phyloP scores from a whole-genome alignment of 1,140 invertebrate genomes.

The Drosophila lini region DNA sequence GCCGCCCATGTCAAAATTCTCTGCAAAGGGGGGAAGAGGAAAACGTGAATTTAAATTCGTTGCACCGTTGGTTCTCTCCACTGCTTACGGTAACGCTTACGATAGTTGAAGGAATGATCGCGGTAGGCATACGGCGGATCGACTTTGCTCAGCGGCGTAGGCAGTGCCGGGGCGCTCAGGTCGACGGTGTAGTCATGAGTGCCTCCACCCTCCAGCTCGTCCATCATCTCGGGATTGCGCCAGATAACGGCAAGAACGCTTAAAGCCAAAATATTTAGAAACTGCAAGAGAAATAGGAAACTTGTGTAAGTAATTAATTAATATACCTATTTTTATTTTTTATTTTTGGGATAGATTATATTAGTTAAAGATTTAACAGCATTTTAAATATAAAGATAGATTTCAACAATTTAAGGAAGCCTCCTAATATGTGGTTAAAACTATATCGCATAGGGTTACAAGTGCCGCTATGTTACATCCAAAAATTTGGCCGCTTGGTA shows the following conservation, averaged over 20 bases:
- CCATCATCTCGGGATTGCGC: constrained; percentile 87
- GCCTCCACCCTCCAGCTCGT: constrained; percentile 84
- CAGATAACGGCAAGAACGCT: constrained; percentile 90
- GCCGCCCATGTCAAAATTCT: constrained; percentile 91
- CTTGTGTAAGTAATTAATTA: neutral
- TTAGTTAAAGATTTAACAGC: no score
- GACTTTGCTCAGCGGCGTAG: constrained; percentile 89
- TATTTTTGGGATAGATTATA: no score
- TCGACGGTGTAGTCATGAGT: constrained; percentile 84
- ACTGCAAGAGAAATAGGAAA: constrained; percentile 85
- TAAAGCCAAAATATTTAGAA: constrained; percentile 89
- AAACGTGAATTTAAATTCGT: constrained; percentile 4
- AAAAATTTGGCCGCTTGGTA: constrained; percentile 38
- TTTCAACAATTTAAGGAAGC: neutral
- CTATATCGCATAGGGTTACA: constrained; percentile 42
- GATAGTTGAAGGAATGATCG: constrained; percentile 87
- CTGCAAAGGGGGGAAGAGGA: constrained; percentile 84
- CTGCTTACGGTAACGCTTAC: constrained; percentile 85
- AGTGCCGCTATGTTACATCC: constrained; percentile 30
- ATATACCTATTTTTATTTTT: no score
- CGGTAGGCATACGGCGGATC: constrained; percentile 87
- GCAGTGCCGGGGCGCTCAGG: constrained; percentile 85
- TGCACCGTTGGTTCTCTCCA: constrained; percentile 1
- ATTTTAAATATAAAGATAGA: no score
- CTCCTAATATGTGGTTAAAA: constrained; percentile 32